These are phyloP conservation scores for Gracilinanus agilis DNA, from an alignment of 2,113 vertebrate species.

Conservation along the genomic window DNA sequence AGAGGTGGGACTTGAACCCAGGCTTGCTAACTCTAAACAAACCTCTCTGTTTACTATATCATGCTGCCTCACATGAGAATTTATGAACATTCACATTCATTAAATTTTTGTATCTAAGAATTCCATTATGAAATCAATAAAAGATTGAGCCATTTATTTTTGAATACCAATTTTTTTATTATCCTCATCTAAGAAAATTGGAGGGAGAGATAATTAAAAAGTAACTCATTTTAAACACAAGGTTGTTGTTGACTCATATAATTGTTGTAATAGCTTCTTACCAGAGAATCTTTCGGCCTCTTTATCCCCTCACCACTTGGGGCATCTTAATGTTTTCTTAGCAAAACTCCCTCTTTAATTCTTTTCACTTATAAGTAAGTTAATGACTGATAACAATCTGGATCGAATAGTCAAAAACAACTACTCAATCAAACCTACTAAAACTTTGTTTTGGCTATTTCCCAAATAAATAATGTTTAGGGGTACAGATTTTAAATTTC, in stretches of 20 bases:
- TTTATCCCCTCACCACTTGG: neutral
- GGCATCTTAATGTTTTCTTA: neutral
- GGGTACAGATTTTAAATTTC: neutral
- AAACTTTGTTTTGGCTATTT: neutral
- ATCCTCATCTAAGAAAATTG: neutral
- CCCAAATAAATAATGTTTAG: neutral
- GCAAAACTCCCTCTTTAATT: neutral
- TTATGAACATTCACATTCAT: conserved; percentile 9
- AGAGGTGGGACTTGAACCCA: neutral
- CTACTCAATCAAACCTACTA: neutral
- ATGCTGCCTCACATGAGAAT: neutral
- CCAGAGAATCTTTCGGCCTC: neutral
- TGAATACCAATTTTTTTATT: conserved; percentile 19
- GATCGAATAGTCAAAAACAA: neutral
- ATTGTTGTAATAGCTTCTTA: neutral
- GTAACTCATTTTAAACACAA: neutral
- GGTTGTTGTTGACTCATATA: neutral
- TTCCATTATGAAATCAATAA: conserved; percentile 18
- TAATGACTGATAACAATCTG: neutral
- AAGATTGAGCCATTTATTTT: conserved; percentile 51
- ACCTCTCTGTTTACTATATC: neutral
- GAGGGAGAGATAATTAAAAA: neutral
- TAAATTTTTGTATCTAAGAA: conserved; percentile 34
- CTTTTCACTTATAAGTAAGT: neutral
- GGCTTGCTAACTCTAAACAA: neutral